Base-by-base conservation (phyloP, 1,140 invertebrate species). In the Drosophila sechellia region DNA sequence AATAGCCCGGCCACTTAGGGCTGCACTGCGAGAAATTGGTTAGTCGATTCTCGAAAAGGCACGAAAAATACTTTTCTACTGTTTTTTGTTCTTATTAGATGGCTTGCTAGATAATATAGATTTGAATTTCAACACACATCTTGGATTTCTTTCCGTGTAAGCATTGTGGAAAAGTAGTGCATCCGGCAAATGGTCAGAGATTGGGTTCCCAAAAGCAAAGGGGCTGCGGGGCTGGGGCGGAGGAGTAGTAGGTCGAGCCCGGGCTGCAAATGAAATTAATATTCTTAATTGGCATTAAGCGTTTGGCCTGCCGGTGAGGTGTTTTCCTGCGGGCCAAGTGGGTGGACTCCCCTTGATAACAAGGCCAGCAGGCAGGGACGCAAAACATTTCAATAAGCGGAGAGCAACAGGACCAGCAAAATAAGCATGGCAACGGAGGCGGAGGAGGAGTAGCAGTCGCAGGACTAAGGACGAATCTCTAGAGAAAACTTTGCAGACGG, bases 201-300 rank as follows among this genome's bases (percentile, higher is more conserved):
- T 43, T 63, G 12, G 46, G 20, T n/a, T 13, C 5, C 31, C 13
- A 5, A 49, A 65, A 22, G 10, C 11, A 2, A 31, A 1, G 17
- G 12, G n/a, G 5, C 4, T 8, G 5, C 12, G 37, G 2, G 5
- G 20, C 3, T 22, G 2, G 20, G 2, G 20, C 3, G 20, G 20
- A 22, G 20, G 22, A 13, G 37, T 31, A 27, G 11, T 31, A 27
- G 11, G 5, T 10, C 11, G 34, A 6, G 27, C 34, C 12, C 22
- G 46, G 54, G 22, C 65, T 79, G 66, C 83, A 86, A 83, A 77
- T 70, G 71, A 89, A 86, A 83, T 87, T 83, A 87, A 87, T 87
- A 87, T 83, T 79, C 75, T 66, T 87, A 87, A 89, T 87, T 87
- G 83, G 79, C 83, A 87, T 89, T 86, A 86, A 78, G 69, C 78